Percentiles rank a stretch among this genome's conserved stretches.
These are phyloP conservation scores for Mimas tiliae DNA, from an alignment of 2,888 invertebrate genomes.

Conservation along the genomic window DNA sequence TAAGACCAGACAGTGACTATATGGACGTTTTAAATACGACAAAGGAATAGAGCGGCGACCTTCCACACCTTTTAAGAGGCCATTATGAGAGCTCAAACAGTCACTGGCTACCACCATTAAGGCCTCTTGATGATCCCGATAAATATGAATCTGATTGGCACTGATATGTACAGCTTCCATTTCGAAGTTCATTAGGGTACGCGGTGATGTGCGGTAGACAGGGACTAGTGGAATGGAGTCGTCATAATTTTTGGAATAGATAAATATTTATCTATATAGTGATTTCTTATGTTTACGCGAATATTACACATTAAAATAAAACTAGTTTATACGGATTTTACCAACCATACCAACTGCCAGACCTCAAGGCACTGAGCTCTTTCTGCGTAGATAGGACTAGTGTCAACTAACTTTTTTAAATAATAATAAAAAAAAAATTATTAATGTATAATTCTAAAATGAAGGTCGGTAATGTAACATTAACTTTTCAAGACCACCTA, in stretches of 20 bases:
- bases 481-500: too few species aligned
- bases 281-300: too few species aligned
- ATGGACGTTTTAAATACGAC: neutral
- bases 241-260: constrained; percentile 10
- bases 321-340: too few species aligned
- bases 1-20: neutral
- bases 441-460: too few species aligned
- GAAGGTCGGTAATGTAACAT: too few species aligned
- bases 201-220: constrained; percentile 57
- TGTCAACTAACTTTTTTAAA: too few species aligned
- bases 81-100: constrained; percentile 55
- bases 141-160: constrained; percentile 79
- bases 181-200: constrained; percentile 79
- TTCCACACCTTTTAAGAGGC: constrained; percentile 53
- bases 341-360: too few species aligned
- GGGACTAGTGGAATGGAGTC: constrained; percentile 32
- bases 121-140: constrained; percentile 71
- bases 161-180: constrained; percentile 80
- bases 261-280: too few species aligned
- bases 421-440: too few species aligned
- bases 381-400: too few species aligned
- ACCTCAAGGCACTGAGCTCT: too few species aligned
- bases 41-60: constrained; percentile 37
- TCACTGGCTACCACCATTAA: constrained; percentile 65
- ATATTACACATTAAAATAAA: too few species aligned